Conservation (phyloP, 2,113 vertebrate species). For the Semicossyphus pulcher region DNA sequence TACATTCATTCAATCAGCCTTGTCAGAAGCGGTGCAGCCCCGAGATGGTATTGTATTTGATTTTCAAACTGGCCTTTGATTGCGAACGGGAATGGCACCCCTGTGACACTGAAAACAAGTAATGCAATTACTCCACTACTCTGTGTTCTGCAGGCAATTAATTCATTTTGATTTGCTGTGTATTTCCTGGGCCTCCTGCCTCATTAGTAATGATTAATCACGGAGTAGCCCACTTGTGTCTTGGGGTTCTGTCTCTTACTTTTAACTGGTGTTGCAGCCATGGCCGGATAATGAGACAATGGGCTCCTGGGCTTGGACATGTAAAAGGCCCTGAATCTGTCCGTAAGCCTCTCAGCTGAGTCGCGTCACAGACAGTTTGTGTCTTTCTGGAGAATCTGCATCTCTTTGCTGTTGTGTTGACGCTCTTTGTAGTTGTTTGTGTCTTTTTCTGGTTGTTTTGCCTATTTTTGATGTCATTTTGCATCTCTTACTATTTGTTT, state of each 20-base stretch:
- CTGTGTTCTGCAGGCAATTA: constrained; percentile 70
- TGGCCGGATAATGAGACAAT: background rate
- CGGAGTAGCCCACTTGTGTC: constrained; percentile 39
- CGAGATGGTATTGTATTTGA: constrained; percentile 68
- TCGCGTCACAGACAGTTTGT: too few species aligned
- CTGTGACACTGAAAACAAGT: constrained; percentile 62
- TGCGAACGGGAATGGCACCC: constrained; percentile 59
- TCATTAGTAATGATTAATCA: constrained; percentile 83
- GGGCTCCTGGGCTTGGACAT: background rate
- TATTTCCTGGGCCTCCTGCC: constrained; percentile 71
- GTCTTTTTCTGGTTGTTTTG: too few species aligned
- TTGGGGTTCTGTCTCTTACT: constrained; percentile 40
- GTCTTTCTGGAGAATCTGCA: too few species aligned
- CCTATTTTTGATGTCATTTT: too few species aligned
- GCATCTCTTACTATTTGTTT: too few species aligned
- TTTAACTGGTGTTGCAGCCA: constrained; percentile 14
- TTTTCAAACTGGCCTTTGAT: constrained; percentile 75
- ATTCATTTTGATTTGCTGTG: constrained; percentile 80
- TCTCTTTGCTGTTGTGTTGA: too few species aligned
- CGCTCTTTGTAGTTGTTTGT: too few species aligned
- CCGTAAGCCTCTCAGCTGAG: too few species aligned
- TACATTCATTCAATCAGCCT: constrained; percentile 70
- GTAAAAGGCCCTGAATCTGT: background rate
- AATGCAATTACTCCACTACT: constrained; percentile 67
- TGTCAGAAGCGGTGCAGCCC: constrained; percentile 56